Base-by-base conservation (phyloP, 2,888 invertebrate genomes). In the Micoletzkya japonica region DNA sequence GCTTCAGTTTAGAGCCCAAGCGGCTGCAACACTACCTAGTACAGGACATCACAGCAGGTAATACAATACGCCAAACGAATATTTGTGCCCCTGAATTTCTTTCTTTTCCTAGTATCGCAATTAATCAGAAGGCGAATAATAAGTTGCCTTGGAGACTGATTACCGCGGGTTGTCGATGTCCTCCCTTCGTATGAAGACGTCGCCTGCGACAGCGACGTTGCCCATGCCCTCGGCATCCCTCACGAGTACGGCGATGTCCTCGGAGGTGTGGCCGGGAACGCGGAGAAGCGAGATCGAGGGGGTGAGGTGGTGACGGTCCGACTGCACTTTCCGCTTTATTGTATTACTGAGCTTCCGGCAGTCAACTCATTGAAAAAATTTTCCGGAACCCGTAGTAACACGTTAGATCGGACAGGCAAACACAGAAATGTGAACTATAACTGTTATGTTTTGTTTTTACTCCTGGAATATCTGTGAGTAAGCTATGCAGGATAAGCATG, bases 181-280 rank as follows among this genome's bases (percentile, higher is more conserved):
- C 57, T 80, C 80, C 52, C 75, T 78, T 26, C 77, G 66, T 61
- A 80, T 72, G 71, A 78, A 80, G 34, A 76, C 73, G 52, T 80
- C 79, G 30, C 79, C 79, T 57, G 79, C 59, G 20, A 84, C 76
- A 32, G 77, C 77, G 34, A 84, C 76, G 39, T 78, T 82, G 30
- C 84, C 84, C 37, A 77, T 73, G 50, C 73, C 74, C 66, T 76
- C 75, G 37, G 73, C 81, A 67, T 75, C 74, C 59, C 56, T 72
- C 30, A 84, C 78, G 36, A 84, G 66, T 17, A 84, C 81, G 20
- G 82, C 77, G 39, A 84, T 77, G 72, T 84, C 83, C 36, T 84
- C 84, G 0, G 84, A 76, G 20, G 84, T 82, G 71, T 84, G 84
- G 3, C 84, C 84, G 24, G 81, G 80, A 10, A 78, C 77, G 37